Base-by-base conservation (phyloP, 1,140 invertebrate genomes). In the Brachionus rubens region DNA sequence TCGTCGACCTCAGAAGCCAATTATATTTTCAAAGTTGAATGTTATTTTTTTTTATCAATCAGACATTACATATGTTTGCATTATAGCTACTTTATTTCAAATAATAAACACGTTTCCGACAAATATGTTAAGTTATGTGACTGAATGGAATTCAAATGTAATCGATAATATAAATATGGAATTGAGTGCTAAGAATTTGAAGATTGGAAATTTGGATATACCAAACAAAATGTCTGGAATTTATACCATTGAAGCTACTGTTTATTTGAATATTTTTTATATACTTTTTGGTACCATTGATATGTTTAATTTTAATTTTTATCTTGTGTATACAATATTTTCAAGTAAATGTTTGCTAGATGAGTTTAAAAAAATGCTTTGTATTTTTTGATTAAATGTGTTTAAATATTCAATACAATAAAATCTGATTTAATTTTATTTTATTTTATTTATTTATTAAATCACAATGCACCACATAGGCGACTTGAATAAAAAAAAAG, bases 241-340 rank as follows among this genome's bases (percentile, higher is more conserved):
- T n/a, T n/a, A n/a, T n/a, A n/a, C n/a, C n/a, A n/a, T n/a, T n/a
- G n/a, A n/a, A n/a, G n/a, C n/a, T n/a, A n/a, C n/a, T n/a, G n/a
- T n/a, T n/a, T n/a, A n/a, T n/a, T n/a, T n/a, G n/a, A 43, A 65
- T 36, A 43, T 43, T 21, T 65, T 65, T 43, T 65, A 65, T 41
- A 43, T 65, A 21, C 21, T 65, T 12, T 65, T 65, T 43, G 59
- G 59, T 3, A 43, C 41, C 5, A 19, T 65, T 43, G 36, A 65
- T 21, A 43, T 65, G 40, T 65, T 65, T 41, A 65, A 43, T 43
- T 65, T 65, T 14, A 65, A 65, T 43, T 65, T 43, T 26, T 65
- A 65, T 65, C 40, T 65, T 12, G 2, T 65, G 21, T 65, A 65
- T 65, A 21, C 33, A 65, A 41, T 65, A 26, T 43, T 65, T 65